A percentile compares a stretch with the other conserved stretches of the same genome.
Conservation (phyloP, 2,888 invertebrate genomes). For the Ptilodon capucinus region DNA sequence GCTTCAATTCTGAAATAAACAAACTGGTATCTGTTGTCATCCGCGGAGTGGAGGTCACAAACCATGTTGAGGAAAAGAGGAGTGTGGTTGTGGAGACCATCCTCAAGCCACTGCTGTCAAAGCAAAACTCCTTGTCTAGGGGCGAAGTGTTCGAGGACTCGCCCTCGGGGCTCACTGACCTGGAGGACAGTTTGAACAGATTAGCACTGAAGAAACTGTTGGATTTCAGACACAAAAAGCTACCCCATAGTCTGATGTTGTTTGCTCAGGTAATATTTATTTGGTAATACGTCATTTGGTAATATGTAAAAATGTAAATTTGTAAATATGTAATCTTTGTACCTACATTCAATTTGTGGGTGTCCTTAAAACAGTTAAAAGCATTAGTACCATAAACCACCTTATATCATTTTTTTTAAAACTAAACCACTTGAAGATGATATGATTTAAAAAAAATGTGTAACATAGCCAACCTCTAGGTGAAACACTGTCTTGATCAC, state of each 20-base stretch:
- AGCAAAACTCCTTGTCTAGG: conserved; percentile 63
- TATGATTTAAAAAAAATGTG: no score
- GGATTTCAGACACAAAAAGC: conserved; percentile 88
- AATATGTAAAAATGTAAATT: no score
- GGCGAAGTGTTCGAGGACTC: conserved; percentile 40
- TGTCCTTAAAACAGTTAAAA: no score
- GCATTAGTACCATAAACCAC: no score
- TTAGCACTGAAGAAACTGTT: conserved; percentile 57
- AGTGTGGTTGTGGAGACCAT: conserved; percentile 73
- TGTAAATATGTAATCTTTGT: no score
- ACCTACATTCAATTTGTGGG: no score
- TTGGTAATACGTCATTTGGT: no score
- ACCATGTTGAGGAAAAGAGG: conserved; percentile 84
- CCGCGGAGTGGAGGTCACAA: conserved; percentile 90
- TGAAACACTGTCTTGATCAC: no score
- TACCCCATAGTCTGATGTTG: conserved; percentile 90
- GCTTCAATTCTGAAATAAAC: conserved; percentile 93
- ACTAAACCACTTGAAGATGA: no score
- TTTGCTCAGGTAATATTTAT: conserved; percentile 88
- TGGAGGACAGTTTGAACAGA: conserved; percentile 42
- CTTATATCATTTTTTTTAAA: no score
- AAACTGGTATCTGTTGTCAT: conserved; percentile 92
- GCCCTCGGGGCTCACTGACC: conserved; percentile 22
- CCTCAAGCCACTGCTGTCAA: conserved; percentile 73
- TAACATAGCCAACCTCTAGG: no score